These are phyloP conservation scores for Furnarius figulus DNA, from an alignment of 2,113 vertebrate species.

Conservation along the genomic window DNA sequence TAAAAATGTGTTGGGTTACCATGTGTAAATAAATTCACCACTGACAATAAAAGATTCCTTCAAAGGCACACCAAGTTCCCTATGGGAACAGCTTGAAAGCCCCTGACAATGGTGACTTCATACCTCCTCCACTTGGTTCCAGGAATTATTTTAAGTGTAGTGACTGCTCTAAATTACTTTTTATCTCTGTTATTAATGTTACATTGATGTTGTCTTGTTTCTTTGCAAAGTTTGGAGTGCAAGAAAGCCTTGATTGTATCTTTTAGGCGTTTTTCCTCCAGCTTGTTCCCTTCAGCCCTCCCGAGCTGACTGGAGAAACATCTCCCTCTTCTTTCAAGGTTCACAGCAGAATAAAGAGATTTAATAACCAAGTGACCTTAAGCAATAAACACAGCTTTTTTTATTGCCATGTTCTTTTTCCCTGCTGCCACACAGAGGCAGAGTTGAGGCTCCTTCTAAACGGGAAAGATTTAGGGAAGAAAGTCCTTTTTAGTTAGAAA, in stretches of 20 bases:
- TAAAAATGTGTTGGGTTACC: background rate
- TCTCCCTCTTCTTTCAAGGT: background rate
- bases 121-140: background rate
- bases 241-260: background rate
- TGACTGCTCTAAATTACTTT: background rate
- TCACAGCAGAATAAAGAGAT: background rate
- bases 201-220: background rate
- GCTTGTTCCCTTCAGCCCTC: background rate
- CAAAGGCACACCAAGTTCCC: background rate
- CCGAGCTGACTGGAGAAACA: background rate
- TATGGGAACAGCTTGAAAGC: background rate
- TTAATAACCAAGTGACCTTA: background rate
- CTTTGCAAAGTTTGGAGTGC: background rate
- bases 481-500: background rate
- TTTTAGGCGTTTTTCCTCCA: background rate
- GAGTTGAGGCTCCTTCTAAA: background rate
- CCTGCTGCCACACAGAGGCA: conserved; percentile 35
- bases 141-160: background rate
- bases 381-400: background rate
- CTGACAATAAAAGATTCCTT: background rate
- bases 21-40: background rate
- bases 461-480: background rate
- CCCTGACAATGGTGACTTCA: background rate
- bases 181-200: background rate
- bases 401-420: background rate